phyloP scores from a whole-genome alignment of 35 echinoderm and acorn worm species.

The Acanthaster planci region DNA sequence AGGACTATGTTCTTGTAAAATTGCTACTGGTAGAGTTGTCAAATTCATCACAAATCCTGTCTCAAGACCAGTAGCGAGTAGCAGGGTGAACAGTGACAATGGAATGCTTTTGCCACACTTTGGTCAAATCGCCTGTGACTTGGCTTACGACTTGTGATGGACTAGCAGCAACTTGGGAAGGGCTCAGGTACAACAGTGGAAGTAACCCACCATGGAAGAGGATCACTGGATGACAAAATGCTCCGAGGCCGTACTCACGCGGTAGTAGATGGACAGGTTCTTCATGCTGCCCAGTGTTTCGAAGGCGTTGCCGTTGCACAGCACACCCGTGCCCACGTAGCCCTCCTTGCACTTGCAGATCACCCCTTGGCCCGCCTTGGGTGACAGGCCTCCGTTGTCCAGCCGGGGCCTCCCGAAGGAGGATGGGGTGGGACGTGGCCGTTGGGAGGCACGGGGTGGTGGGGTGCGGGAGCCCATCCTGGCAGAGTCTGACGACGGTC shows the following conservation, averaged over 20 bases:
- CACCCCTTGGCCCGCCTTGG: neutral
- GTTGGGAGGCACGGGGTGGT: too few relatives aligned
- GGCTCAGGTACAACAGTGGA: too few relatives aligned
- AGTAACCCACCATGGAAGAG: too few relatives aligned
- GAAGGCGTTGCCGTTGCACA: constrained; percentile 55
- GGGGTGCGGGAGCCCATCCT: neutral
- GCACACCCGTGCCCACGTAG: constrained; percentile 49
- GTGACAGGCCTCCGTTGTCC: neutral
- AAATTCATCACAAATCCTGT: too few relatives aligned
- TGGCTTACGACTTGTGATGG: neutral
- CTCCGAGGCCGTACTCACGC: too few relatives aligned
- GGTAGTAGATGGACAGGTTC: constrained; percentile 44
- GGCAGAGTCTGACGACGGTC: neutral
- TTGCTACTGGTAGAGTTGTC: too few relatives aligned
- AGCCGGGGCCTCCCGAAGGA: neutral
- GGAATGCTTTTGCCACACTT: too few relatives aligned
- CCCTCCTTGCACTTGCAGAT: constrained; percentile 37
- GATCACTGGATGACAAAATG: neutral
- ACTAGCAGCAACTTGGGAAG: neutral
- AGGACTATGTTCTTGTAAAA: too few relatives aligned
- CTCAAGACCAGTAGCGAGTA: too few relatives aligned
- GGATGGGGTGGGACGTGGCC: neutral
- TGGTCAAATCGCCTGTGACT: too few relatives aligned
- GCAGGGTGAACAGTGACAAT: too few relatives aligned
- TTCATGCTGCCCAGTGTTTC: constrained; percentile 50